These are phyloP conservation scores for Heterotis niloticus DNA, from an alignment of 2,113 vertebrate species.

Conservation along the genomic window DNA sequence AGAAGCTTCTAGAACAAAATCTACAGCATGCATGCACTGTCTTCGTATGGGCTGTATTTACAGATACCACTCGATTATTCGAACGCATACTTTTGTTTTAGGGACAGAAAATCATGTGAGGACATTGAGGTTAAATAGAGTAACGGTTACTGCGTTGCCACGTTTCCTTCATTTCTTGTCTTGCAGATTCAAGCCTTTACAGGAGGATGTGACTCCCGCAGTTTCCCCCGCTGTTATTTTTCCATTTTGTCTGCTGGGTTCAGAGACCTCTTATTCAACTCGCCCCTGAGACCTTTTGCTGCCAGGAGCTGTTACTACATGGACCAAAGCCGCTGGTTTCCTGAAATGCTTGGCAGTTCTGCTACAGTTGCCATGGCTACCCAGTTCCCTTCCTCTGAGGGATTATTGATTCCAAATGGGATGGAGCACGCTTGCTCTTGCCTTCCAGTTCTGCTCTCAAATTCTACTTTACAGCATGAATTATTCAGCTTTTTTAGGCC, in stretches of 20 bases:
- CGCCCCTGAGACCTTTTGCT: neutral
- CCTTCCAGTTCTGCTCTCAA: conserved; percentile 21
- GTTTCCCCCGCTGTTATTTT: neutral
- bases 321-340: neutral
- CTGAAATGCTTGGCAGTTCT: conserved; percentile 25
- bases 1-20: neutral
- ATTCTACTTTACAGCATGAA: conserved; percentile 27
- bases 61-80: neutral
- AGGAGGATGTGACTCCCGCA: neutral
- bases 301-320: conserved; percentile 9
- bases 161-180: neutral
- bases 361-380: conserved; percentile 39
- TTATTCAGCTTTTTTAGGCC: conserved; percentile 22
- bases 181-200: neutral
- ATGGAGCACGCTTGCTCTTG: conserved; percentile 9
- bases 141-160: neutral
- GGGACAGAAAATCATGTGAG: neutral
- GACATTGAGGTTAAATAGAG: neutral
- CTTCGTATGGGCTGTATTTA: neutral
- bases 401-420: conserved; percentile 29
- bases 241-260: conserved; percentile 1
- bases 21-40: neutral
- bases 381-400: conserved; percentile 14
- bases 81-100: neutral
- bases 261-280: neutral